Base-by-base conservation (phyloP, 2,113 vertebrate species). In the Pycnonotus jocosus region DNA sequence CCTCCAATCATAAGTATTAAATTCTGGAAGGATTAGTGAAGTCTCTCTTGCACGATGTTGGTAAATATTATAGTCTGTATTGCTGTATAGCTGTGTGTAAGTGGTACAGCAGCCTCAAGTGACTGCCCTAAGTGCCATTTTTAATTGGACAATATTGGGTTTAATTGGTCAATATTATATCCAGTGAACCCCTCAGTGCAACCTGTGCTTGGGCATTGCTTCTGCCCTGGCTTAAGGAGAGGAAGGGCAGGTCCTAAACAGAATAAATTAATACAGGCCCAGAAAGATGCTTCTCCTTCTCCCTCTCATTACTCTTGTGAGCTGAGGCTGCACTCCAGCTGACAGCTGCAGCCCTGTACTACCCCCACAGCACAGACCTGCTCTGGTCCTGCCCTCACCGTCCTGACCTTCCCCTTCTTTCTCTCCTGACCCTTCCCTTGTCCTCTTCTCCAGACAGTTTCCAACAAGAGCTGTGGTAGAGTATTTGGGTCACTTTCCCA, bases 391-490 rank as follows among this genome's bases (percentile, higher is more conserved):
- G 31, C 76, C 66, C 57, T 64, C 61, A 38, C n/a, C 3, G 54
- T 61, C 54, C 62, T 54, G 21, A 31, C 11, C 31, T 22, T 69
- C 20, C 30, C 61, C 38, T 66, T 65, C 56, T 20, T 44, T 17
- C 62, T 40, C 56, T 40, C 38, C 57, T 38, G 4, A n/a, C 38
- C 94, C 93, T 98, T 98, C 98, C 98, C 98, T 96, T 50, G 94
- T 95, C 72, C 97, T 98, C 38, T 99, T 98, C 86, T 99, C 98
- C 35, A 93, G 57, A 98, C 98, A 99, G 97, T 98, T 99, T 45
- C 98, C 98, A 54, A 96, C 25, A 6, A 99, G 97, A 78, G 98
- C 98, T 92, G 95, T 96, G 65, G 95, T 78, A 12, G 97, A 96
- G 80, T 98, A 98, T 61, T 93, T 98, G 77, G 96, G 97, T 84